Percentiles rank a stretch among this genome's conserved stretches.
phyloP scores from a whole-genome alignment of 2,113 vertebrate genomes.

The Hymenochirus boettgeri region DNA sequence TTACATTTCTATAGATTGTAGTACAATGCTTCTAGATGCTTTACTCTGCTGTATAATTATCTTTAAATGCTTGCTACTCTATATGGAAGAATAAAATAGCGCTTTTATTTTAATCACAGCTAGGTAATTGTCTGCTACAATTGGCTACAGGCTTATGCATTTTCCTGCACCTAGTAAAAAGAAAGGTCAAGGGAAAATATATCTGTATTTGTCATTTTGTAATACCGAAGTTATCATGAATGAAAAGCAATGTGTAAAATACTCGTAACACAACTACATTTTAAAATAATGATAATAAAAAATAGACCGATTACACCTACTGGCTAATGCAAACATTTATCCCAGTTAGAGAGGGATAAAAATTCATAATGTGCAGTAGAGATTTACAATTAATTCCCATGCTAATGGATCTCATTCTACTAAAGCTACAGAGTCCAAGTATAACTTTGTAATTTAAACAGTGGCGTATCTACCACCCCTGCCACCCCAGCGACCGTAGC shows the following conservation, averaged over 20 bases:
- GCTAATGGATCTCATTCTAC: no score
- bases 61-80: slow-evolving; percentile 30
- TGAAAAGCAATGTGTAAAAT: neutral
- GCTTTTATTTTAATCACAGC: slow-evolving; percentile 35
- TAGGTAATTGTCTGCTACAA: slow-evolving; percentile 18
- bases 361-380: neutral
- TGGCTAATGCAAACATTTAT: neutral
- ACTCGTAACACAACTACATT: neutral
- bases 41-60: slow-evolving; percentile 36
- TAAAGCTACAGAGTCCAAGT: no score
- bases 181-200: neutral
- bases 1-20: slow-evolving; percentile 31
- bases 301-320: neutral
- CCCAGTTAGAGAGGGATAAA: neutral
- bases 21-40: slow-evolving; percentile 20
- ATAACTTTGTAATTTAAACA: no score
- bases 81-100: slow-evolving; percentile 30
- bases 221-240: neutral
- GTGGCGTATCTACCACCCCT: no score
- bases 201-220: neutral
- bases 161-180: slow-evolving; percentile 11
- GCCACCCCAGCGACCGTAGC: no score
- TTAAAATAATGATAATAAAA: slow-evolving; percentile 3
- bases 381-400: no score
- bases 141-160: slow-evolving; percentile 19